Evolutionary conservation across 2,113 vertebrate species (phyloP).

Genomic region (Sialia sialis): DNA sequence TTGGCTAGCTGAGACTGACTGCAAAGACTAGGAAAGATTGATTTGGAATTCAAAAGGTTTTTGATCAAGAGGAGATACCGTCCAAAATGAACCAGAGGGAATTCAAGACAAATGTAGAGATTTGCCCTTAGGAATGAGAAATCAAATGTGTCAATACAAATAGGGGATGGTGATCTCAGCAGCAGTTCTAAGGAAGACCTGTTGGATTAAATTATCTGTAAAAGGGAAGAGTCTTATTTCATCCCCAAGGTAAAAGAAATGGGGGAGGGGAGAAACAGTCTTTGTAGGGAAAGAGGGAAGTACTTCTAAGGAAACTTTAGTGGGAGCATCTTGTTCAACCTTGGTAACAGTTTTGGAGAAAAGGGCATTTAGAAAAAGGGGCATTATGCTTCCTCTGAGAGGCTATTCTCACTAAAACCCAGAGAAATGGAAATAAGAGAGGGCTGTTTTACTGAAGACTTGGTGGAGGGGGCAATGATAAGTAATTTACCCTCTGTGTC

Average conservation of each 20-base stretch:
- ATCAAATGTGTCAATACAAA: not conserved
- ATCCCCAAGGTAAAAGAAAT: not conserved
- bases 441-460: not conserved
- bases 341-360: not conserved
- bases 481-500: not conserved
- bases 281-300: not conserved
- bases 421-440: not conserved
- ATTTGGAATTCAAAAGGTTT: not conserved
- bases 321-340: not conserved
- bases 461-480: not conserved
- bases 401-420: not conserved
- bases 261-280: not conserved
- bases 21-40: not conserved
- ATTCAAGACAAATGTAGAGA: not conserved
- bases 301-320: not conserved
- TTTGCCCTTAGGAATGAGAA: not conserved
- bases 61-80: not conserved
- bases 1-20: not conserved
- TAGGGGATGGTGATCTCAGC: not conserved
- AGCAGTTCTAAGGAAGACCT: not conserved
- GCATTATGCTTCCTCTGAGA: not conserved
- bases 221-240: not conserved
- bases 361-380: not conserved
- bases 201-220: not conserved
- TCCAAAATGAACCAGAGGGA: not conserved